These are phyloP conservation scores for Fragum whitleyi DNA, from an alignment of 2,888 invertebrate genomes.

Conservation along the genomic window DNA sequence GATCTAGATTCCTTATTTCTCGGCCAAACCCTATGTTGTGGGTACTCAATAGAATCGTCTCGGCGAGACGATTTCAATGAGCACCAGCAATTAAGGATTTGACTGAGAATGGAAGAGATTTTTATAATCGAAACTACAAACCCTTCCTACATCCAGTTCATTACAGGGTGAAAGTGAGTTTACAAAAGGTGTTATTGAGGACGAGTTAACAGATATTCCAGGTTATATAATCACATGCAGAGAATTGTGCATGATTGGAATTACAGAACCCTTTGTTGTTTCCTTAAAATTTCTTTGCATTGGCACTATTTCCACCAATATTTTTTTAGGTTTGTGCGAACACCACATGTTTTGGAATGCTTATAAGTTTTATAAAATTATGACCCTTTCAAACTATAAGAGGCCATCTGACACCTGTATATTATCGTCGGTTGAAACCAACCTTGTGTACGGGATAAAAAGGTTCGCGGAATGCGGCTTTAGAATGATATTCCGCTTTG, in stretches of 20 bases:
- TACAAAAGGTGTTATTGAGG: slow-evolving; percentile 7
- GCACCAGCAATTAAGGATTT: too few relatives aligned
- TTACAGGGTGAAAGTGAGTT: not conserved
- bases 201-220: slow-evolving; percentile 1
- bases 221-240: not conserved
- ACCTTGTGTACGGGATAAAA: too few relatives aligned
- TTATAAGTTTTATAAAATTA: not conserved
- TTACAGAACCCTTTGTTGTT: slow-evolving; percentile 19
- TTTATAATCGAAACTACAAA: too few relatives aligned
- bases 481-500: too few relatives aligned
- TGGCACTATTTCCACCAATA: slow-evolving; percentile 13
- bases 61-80: too few relatives aligned
- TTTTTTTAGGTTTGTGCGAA: not conserved
- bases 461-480: too few relatives aligned
- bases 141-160: too few relatives aligned
- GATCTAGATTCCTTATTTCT: too few relatives aligned
- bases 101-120: too few relatives aligned
- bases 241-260: not conserved
- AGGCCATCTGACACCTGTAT: not conserved
- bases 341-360: not conserved
- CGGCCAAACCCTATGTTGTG: too few relatives aligned
- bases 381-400: not conserved
- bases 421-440: too few relatives aligned
- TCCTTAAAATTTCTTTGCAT: not conserved
- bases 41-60: too few relatives aligned